These are phyloP conservation scores for Tinea semifulvella DNA, from an alignment of 2,888 invertebrate species.

Conservation along the genomic window DNA sequence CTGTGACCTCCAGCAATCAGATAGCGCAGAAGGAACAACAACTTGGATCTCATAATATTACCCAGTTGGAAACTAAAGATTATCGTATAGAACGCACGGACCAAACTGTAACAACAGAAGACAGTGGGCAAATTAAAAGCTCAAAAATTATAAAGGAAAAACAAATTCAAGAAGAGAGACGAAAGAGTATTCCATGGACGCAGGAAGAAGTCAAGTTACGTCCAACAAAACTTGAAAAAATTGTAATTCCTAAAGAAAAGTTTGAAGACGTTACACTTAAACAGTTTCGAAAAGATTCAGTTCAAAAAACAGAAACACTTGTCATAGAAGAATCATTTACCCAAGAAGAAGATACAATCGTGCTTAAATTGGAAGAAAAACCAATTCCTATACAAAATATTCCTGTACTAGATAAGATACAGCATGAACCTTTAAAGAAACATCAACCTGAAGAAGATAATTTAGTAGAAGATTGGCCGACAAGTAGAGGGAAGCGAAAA, in stretches of 20 bases:
- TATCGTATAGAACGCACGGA: constrained; percentile 15
- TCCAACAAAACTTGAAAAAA: constrained; percentile 67
- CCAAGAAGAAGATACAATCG: constrained; percentile 65
- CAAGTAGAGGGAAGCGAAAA: constrained; percentile 36
- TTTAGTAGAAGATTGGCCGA: constrained; percentile 36
- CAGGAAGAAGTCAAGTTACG: constrained; percentile 70
- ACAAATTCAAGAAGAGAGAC: constrained; percentile 24
- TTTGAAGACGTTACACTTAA: constrained; percentile 50
- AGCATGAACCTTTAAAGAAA: constrained; percentile 39
- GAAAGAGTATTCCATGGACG: constrained; percentile 62
- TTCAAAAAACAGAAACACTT: constrained; percentile 38
- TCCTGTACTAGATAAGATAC: constrained; percentile 33
- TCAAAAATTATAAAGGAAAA: too few species aligned
- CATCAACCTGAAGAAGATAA: constrained; percentile 30
- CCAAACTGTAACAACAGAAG: constrained; percentile 15
- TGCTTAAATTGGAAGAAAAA: constrained; percentile 55
- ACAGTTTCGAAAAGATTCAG: constrained; percentile 42
- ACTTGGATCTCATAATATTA: constrained; percentile 43
- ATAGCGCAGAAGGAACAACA: too few species aligned
- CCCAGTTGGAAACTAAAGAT: constrained; percentile 26
- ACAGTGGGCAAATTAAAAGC: constrained; percentile 9
- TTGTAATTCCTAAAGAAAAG: constrained; percentile 61
- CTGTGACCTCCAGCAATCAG: too few species aligned
- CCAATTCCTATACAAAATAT: constrained; percentile 34
- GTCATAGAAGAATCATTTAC: constrained; percentile 64